Base-by-base conservation (phyloP, 2,797 vertebrate species). In the Zenarchopterus dispar region DNA sequence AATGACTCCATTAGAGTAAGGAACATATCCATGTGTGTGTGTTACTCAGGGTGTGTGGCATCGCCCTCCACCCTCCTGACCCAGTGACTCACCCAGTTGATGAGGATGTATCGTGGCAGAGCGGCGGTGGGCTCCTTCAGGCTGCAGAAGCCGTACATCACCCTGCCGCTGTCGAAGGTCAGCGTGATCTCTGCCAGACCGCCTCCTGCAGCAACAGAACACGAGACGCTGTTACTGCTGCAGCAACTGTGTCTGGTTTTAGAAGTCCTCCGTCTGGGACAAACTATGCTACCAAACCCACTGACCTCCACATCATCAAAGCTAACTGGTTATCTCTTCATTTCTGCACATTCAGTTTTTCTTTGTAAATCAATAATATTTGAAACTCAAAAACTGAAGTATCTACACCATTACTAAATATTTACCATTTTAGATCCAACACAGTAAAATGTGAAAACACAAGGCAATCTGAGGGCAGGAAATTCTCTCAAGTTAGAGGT, bases 141-240 rank as follows among this genome's bases (percentile, higher is more conserved):
- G 39, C 96, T 97, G 93, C 97, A 98, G 94, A 99, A 99, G 79
- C 97, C 97, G 4, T 98, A 98, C 97, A 98, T 99, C 91, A 98
- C 96, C 88, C 93, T 91, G 91, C 93, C 92, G 83, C 86, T 95
- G 91, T 98, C 96, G 57, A 99, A 98, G 87, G 93, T 95, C 74
- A 93, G 89, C 0, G 95, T 94, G 74, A 99, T 96, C 84, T 95
- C 96, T 73, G 94, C 89, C 84, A 98, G 91, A 44, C 97, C 97
- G 19, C 96, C 96, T 31, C 94, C 97, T 98, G 89, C 56, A 55
- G 10, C 59, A 24, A 62, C 46, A 77, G 42, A 65, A 51, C 18
- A 42, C 57, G 28, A 57, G 15, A 19, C 8, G 1, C 26, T 9
- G 36, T 66, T 31, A 52, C 1, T 24, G 18, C 31, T 7, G 15